These are phyloP conservation scores for Cyphotilapia sp. DNA, from an alignment of 2,113 vertebrate genomes.

Conservation along the genomic window DNA sequence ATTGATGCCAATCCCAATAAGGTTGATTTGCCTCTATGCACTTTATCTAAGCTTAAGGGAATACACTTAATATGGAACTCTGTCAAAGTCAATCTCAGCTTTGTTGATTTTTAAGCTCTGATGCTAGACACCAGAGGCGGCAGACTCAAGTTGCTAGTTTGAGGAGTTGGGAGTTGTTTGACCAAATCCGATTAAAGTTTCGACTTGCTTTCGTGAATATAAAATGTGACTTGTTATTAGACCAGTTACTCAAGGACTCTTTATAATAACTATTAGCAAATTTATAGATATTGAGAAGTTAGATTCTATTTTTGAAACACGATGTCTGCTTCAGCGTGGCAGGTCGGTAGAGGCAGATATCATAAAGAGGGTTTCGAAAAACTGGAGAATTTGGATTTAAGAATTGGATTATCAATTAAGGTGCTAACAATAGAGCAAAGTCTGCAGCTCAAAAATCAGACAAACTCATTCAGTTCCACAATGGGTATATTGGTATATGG, in stretches of 20 bases:
- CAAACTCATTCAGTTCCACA: neutral
- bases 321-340: neutral
- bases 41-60: conserved; percentile 2
- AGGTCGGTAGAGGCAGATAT: neutral
- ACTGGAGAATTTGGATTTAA: neutral
- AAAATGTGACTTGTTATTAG: neutral
- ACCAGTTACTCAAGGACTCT: neutral
- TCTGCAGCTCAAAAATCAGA: neutral
- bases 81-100: neutral
- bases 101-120: neutral
- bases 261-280: neutral
- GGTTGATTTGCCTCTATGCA: conserved; percentile 5
- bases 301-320: neutral
- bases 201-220: neutral
- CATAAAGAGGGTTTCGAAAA: neutral
- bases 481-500: neutral
- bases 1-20: conserved; percentile 22
- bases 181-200: neutral
- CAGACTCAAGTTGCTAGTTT: neutral
- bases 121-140: neutral
- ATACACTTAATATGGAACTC: neutral
- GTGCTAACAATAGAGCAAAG: fast-evolving
- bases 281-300: neutral
- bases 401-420: neutral
- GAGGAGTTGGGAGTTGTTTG: neutral